Conservation (phyloP, 2,113 vertebrate genomes). For the Micromys minutus region DNA sequence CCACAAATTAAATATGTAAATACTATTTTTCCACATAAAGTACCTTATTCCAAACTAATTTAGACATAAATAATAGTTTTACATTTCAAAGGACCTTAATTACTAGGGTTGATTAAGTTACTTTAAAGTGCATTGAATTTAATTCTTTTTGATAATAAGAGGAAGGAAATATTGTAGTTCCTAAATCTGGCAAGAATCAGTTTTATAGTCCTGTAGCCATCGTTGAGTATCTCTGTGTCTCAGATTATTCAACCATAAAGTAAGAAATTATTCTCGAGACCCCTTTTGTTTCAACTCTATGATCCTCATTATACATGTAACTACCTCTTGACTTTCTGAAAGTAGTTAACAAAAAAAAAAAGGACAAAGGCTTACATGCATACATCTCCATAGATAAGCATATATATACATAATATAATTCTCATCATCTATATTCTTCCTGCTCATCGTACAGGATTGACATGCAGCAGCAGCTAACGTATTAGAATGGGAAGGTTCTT, state of each 20-base stretch:
- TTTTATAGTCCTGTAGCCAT: slow-evolving; percentile 57
- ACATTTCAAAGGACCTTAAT: slow-evolving; percentile 65
- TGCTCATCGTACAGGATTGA: slow-evolving; percentile 59
- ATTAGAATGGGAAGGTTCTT: slow-evolving; percentile 58
- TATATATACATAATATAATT: slow-evolving; percentile 8
- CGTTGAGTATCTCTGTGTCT: background rate
- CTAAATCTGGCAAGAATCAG: background rate
- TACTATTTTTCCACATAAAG: slow-evolving; percentile 77
- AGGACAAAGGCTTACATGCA: background rate
- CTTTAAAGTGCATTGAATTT: slow-evolving; percentile 52
- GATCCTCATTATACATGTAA: slow-evolving; percentile 38
- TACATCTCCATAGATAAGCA: slow-evolving; percentile 15
- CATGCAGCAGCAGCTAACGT: slow-evolving; percentile 56
- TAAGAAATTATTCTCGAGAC: slow-evolving; percentile 49
- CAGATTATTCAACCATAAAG: slow-evolving; percentile 31
- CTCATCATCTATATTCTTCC: slow-evolving; percentile 37
- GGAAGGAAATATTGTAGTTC: slow-evolving; percentile 15
- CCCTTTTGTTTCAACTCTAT: background rate
- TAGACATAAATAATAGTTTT: slow-evolving; percentile 70
- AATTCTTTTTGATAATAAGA: slow-evolving; percentile 49
- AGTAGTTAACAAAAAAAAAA: slow-evolving; percentile 36
- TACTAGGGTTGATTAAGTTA: slow-evolving; percentile 70
- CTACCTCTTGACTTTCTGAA: slow-evolving; percentile 51
- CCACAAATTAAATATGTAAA: slow-evolving; percentile 80
- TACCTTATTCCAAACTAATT: slow-evolving; percentile 71